phyloP scores from a whole-genome alignment of 2,888 invertebrate species.

The Rhogogaster chlorosoma region DNA sequence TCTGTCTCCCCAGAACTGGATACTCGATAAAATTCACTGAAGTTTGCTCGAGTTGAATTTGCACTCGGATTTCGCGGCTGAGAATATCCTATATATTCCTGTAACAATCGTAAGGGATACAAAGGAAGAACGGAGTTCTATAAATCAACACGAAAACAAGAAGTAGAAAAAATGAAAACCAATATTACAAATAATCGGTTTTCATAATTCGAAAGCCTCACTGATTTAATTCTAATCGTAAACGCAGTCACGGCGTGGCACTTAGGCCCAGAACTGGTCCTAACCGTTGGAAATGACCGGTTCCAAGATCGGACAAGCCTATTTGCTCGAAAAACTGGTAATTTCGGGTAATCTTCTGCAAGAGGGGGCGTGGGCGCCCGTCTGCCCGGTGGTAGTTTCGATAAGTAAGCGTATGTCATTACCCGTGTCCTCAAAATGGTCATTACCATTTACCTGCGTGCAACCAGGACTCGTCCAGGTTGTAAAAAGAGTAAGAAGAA shows the following conservation, averaged over 20 bases:
- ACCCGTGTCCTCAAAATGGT: slow-evolving; percentile 50
- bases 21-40: slow-evolving; percentile 24
- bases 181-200: slow-evolving; percentile 22
- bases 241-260: slow-evolving; percentile 36
- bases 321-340: slow-evolving; percentile 66
- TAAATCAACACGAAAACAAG: not conserved
- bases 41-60: slow-evolving; percentile 23
- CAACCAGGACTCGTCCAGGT: slow-evolving; percentile 12
- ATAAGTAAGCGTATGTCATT: slow-evolving; percentile 51
- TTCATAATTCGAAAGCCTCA: slow-evolving; percentile 3
- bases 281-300: slow-evolving; percentile 62
- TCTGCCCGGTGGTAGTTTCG: slow-evolving; percentile 60
- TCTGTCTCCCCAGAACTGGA: slow-evolving; percentile 56
- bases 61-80: not conserved
- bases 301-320: slow-evolving; percentile 55
- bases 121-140: not conserved
- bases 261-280: slow-evolving; percentile 31
- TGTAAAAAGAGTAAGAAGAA: not conserved
- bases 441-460: slow-evolving; percentile 25
- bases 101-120: not conserved
- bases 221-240: slow-evolving; percentile 41
- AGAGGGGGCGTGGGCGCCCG: slow-evolving; percentile 64
- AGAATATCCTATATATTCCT: not conserved
- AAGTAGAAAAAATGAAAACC: not conserved
- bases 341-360: slow-evolving; percentile 70